phyloP scores from a whole-genome alignment of 2,888 invertebrate species.

The Spodoptera exigua region DNA sequence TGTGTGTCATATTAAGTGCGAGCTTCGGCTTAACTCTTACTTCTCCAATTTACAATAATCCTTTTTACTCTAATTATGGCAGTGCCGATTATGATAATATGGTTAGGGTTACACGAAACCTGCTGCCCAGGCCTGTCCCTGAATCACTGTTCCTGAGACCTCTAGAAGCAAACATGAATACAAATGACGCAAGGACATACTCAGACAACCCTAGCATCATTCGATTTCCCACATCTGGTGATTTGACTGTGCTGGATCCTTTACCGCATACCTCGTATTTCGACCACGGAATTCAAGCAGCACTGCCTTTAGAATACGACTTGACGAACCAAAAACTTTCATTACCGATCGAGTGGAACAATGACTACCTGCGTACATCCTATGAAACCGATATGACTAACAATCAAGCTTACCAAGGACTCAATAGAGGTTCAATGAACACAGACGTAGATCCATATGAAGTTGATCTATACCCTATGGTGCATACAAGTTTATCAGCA shows the following conservation, averaged over 20 bases:
- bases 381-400: conserved; percentile 26
- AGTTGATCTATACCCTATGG: conserved; percentile 41
- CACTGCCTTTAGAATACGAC: conserved; percentile 28
- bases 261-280: conserved; percentile 31
- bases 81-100: conserved; percentile 19
- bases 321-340: conserved; percentile 16
- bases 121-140: conserved; percentile 6
- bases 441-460: conserved; percentile 34
- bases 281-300: conserved; percentile 27
- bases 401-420: conserved; percentile 24
- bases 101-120: conserved; percentile 20
- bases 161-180: conserved; percentile 11
- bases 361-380: conserved; percentile 25
- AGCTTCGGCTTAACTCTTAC: conserved; percentile 38
- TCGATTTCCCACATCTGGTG: conserved; percentile 24
- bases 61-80: conserved; percentile 26
- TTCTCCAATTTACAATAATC: conserved; percentile 35
- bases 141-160: conserved; percentile 27
- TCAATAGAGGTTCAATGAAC: conserved; percentile 23
- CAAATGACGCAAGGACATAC: conserved; percentile 17
- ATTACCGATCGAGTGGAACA: conserved; percentile 25
- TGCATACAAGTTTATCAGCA: conserved; percentile 46
- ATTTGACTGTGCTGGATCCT: conserved; percentile 22
- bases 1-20: conserved; percentile 37
- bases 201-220: conserved; percentile 29